These are phyloP conservation scores for Rhogogaster chlorosoma DNA, from an alignment of 2,888 invertebrate species.

Conservation along the genomic window DNA sequence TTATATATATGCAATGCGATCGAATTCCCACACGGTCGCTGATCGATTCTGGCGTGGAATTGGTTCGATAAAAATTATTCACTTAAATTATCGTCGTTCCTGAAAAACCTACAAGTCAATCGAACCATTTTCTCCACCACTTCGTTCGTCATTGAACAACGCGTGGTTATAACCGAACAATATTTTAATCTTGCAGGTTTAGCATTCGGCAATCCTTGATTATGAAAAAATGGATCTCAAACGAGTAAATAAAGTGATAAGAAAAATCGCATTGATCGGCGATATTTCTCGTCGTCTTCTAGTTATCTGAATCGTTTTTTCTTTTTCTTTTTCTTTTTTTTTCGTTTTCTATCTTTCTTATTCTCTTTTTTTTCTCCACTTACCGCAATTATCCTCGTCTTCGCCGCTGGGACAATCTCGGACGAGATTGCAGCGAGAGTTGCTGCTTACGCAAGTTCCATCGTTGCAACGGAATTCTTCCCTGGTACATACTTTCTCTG, in stretches of 20 bases:
- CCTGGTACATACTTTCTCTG: slow-evolving; percentile 76
- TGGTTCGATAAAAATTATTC: background rate
- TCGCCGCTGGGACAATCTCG: slow-evolving; percentile 80
- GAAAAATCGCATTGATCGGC: background rate
- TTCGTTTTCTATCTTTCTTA: background rate
- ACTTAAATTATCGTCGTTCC: background rate
- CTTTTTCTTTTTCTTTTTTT: too few species aligned
- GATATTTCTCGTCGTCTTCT: background rate
- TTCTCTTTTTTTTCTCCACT: slow-evolving; percentile 60
- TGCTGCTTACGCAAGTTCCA: slow-evolving; percentile 79
- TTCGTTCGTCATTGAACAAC: background rate
- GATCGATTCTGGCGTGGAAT: background rate
- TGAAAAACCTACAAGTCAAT: background rate
- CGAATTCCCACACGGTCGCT: background rate
- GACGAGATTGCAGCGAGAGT: slow-evolving; percentile 79
- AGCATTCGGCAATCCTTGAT: too few species aligned
- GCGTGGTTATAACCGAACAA: background rate
- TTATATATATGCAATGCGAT: background rate
- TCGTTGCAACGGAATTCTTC: slow-evolving; percentile 82
- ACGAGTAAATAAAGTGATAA: background rate
- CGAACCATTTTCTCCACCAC: background rate
- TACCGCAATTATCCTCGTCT: slow-evolving; percentile 80
- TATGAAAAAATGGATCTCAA: background rate
- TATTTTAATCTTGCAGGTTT: background rate
- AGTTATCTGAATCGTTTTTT: background rate